phyloP scores from a whole-genome alignment of 1,140 invertebrate species.

The Aphis craccivora region DNA sequence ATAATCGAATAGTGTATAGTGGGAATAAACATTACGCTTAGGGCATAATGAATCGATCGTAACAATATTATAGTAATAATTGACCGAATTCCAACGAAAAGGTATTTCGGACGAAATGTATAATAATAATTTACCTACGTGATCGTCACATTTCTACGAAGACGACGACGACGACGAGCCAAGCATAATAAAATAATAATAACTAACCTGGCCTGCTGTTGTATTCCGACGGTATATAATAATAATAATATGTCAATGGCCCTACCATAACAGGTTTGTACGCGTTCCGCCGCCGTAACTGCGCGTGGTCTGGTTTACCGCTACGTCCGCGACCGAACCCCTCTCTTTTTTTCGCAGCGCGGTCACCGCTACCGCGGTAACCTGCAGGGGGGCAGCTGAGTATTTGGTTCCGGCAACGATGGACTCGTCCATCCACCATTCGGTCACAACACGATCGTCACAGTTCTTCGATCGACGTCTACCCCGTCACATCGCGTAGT shows the following conservation, averaged over 20 bases:
- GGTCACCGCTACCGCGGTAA: background rate
- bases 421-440: background rate
- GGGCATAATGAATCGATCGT: background rate
- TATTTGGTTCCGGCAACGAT: background rate
- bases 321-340: background rate
- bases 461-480: background rate
- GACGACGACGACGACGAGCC: too few relatives aligned
- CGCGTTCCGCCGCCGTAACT: constrained; percentile 1
- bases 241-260: constrained; percentile 49
- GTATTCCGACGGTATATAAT: background rate
- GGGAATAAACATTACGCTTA: background rate
- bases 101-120: background rate
- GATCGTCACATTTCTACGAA: background rate
- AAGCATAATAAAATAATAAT: constrained; percentile 13
- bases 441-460: background rate
- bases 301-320: constrained; percentile 32
- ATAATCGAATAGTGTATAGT: background rate
- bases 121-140: background rate
- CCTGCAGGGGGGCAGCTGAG: background rate
- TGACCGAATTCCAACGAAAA: constrained; percentile 2
- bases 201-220: background rate
- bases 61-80: background rate
- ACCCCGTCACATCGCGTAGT: background rate
- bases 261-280: constrained; percentile 54
- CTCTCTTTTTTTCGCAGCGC: background rate